phyloP scores from a whole-genome alignment of 2,888 invertebrate species.

The Drosophila sordidula region DNA sequence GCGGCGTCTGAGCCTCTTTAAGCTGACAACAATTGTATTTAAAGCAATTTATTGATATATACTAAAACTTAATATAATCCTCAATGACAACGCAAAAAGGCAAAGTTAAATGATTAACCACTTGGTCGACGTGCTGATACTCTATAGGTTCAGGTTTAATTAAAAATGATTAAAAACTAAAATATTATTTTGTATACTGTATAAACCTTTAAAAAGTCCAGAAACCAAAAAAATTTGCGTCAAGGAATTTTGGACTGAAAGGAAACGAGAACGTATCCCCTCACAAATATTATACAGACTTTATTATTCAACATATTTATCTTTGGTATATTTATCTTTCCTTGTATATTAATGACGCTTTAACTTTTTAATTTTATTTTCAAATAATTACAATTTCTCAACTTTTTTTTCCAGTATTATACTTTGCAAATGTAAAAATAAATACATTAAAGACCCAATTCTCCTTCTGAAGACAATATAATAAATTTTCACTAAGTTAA shows the following conservation, averaged over 20 bases:
- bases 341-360: not conserved
- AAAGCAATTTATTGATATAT: conserved; percentile 4
- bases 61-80: conserved; percentile 6
- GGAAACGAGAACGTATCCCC: too few species aligned
- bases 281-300: too few species aligned
- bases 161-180: too few species aligned
- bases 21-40: conserved; percentile 46
- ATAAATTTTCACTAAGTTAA: not conserved
- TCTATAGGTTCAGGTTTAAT: not conserved
- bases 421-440: too few species aligned
- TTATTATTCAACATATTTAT: too few species aligned
- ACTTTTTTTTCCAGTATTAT: too few species aligned
- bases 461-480: too few species aligned
- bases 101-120: not conserved
- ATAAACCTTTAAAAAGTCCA: too few species aligned
- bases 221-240: too few species aligned
- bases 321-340: not conserved
- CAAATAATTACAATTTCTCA: not conserved
- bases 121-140: conserved; percentile 5
- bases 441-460: too few species aligned
- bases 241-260: too few species aligned
- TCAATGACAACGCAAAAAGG: not conserved
- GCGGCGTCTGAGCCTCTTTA: conserved; percentile 14
- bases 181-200: too few species aligned
- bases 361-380: not conserved